Base-by-base conservation (phyloP, 2,113 vertebrate species). In the Dipodomys ordii region DNA sequence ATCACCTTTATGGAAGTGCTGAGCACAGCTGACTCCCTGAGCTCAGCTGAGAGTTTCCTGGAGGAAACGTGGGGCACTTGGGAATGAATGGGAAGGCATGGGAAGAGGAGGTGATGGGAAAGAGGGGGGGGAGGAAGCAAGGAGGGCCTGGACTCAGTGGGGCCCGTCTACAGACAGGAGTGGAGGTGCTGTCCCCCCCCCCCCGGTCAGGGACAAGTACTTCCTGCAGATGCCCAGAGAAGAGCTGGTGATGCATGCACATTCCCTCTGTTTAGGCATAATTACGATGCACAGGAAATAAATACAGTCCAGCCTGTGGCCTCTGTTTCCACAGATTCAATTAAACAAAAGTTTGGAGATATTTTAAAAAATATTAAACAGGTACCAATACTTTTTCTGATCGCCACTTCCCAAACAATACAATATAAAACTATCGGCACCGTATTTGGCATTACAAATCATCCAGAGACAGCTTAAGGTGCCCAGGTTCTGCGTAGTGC, bases 181-280 rank as follows among this genome's bases (percentile, higher is more conserved):
- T 2, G 71, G 20, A 25, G 25, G 19, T 19, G 3, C 19, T n/a
- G 16, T 16, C 35, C 39, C 39, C 39, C 4, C 39, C 39, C 39
- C 39, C 57, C 67, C 23, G 35, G 1, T 22, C 23, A 2, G 65
- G 74, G 35, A 39, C 9, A 1, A 28, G 0, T 0, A 3, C 39
- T 22, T 30, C 32, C 57, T 62, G 23, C 46, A 23, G 6, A 11
- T 49, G 12, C 60, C 53, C 27, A 65, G 71, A 18, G 35, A 68
- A n/a, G 67, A 30, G 74, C 25, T 3, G 6, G 74, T 19, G 8
- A 3, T 13, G 35, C 53, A 11, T 13, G 39, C 57, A 16, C 7
- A 35, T 2, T 25, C 4, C 9, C 2, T 62, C 18, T 25, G 77
- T 46, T 19, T 27, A 87, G 25, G 22, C n/a, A 22, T 2, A 3